A percentile compares a stretch with the other conserved stretches of the same genome.
Conservation (phyloP, 2,888 invertebrate species). For the Sycophila texana region DNA sequence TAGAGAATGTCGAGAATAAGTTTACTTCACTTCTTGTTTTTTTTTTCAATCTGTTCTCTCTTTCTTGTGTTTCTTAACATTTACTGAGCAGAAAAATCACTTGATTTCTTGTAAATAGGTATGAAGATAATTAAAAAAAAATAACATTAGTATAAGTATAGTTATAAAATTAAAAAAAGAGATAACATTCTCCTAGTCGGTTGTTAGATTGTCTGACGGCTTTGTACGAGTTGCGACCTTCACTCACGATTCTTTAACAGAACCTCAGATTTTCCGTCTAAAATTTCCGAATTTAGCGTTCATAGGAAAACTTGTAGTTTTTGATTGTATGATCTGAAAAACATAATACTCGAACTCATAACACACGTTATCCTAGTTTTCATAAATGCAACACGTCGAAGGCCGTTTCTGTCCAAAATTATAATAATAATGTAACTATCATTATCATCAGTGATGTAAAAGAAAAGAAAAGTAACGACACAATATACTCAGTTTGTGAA, state of each 20-base stretch:
- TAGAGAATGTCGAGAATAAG: slow-evolving; percentile 23
- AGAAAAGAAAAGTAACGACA: slow-evolving; percentile 52
- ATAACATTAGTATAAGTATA: not conserved
- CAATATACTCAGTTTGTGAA: slow-evolving; percentile 48
- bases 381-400: slow-evolving; percentile 5
- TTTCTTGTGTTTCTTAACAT: no score
- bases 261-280: no score
- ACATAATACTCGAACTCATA: not conserved
- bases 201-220: slow-evolving; percentile 5
- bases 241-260: not conserved
- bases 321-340: no score
- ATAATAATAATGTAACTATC: slow-evolving; percentile 29
- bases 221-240: not conserved
- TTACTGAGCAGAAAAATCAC: no score
- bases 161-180: not conserved
- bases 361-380: slow-evolving; percentile 1
- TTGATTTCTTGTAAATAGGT: no score
- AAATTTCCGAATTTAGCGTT: not conserved
- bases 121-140: no score
- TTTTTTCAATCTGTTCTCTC: no score
- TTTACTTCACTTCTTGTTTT: no score
- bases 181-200: slow-evolving; percentile 3
- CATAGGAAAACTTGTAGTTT: not conserved
- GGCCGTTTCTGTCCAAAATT: slow-evolving; percentile 35
- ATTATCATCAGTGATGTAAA: slow-evolving; percentile 55